phyloP scores from a whole-genome alignment of 1,140 invertebrate species.

The Globodera rostochiensis region DNA sequence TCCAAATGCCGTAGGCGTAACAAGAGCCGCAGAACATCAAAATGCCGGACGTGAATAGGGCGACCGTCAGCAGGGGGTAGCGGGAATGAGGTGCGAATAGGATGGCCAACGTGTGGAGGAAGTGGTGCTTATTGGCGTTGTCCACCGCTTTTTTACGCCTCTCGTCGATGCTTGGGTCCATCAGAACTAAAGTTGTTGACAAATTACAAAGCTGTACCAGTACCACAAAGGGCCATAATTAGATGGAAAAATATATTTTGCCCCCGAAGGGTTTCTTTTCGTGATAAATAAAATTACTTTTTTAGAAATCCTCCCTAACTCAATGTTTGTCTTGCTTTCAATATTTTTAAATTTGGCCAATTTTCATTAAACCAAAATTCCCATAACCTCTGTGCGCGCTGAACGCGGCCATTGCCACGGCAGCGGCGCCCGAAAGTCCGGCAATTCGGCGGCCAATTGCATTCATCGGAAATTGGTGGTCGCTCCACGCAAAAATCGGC shows the following conservation, averaged over 20 bases:
- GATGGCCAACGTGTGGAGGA: constrained; percentile 42
- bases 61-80: constrained; percentile 33
- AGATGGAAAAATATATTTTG: too few species aligned
- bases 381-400: constrained; percentile 39
- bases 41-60: constrained; percentile 47
- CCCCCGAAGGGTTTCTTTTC: too few species aligned
- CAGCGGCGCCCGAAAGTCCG: constrained; percentile 34
- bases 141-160: constrained; percentile 36
- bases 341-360: background rate
- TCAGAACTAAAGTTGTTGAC: constrained; percentile 9
- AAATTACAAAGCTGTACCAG: background rate
- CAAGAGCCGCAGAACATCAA: constrained; percentile 39
- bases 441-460: constrained; percentile 19
- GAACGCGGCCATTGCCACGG: constrained; percentile 39
- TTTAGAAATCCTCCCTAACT: background rate
- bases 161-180: constrained; percentile 33
- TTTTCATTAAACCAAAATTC: constrained; percentile 5
- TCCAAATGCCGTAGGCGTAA: constrained; percentile 45
- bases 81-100: constrained; percentile 34
- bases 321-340: background rate
- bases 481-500: background rate
- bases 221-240: too few species aligned
- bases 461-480: background rate
- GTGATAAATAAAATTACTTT: too few species aligned
- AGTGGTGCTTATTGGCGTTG: constrained; percentile 47